phyloP scores from a whole-genome alignment of 2,888 invertebrate species.

The Cryptophagus acutangulus region DNA sequence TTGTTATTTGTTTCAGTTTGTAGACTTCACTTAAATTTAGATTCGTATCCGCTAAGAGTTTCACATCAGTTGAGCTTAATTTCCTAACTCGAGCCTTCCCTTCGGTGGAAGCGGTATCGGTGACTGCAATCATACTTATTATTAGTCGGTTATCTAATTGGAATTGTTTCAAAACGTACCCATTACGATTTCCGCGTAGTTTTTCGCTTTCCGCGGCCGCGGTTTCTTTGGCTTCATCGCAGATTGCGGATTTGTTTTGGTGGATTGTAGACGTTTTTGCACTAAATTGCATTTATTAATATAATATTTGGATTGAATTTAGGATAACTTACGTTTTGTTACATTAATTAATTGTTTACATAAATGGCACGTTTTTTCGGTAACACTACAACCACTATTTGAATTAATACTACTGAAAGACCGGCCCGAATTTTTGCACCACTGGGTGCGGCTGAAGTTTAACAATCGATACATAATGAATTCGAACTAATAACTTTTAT shows the following conservation, averaged over 20 bases:
- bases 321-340: conserved; percentile 28
- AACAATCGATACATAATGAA: too few relatives aligned
- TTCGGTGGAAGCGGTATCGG: conserved; percentile 58
- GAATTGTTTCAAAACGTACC: conserved; percentile 47
- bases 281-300: conserved; percentile 21
- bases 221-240: conserved; percentile 29
- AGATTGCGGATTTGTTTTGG: conserved; percentile 31
- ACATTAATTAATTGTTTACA: conserved; percentile 38
- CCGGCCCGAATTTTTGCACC: too few relatives aligned
- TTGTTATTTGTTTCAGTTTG: conserved; percentile 56
- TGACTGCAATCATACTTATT: conserved; percentile 51
- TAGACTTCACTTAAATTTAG: conserved; percentile 55
- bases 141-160: conserved; percentile 10
- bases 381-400: too few relatives aligned
- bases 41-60: conserved; percentile 57
- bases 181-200: conserved; percentile 65
- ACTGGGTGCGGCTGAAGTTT: too few relatives aligned
- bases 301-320: background rate
- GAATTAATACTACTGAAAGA: too few relatives aligned
- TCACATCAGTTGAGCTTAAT: conserved; percentile 61
- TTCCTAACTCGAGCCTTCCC: conserved; percentile 64
- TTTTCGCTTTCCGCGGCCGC: conserved; percentile 30
- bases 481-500: too few relatives aligned
- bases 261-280: conserved; percentile 33
- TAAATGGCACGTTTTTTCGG: conserved; percentile 35